Conservation (phyloP, 2,797 vertebrate genomes). For the Lates japonicus region DNA sequence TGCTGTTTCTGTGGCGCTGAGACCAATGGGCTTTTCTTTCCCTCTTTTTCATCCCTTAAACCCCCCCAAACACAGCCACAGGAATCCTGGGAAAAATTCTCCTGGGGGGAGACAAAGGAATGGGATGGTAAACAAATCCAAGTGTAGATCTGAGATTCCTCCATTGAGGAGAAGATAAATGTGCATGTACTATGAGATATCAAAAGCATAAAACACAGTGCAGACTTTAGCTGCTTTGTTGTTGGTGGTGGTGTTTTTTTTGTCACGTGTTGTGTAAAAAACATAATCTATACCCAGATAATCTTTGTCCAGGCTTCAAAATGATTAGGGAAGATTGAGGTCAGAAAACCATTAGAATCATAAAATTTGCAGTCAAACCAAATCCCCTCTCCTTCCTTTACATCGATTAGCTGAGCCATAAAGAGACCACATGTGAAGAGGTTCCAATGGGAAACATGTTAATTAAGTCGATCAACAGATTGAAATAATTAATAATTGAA, state of each 20-base stretch:
- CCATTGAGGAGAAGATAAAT: constrained; percentile 66
- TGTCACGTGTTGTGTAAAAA: constrained; percentile 72
- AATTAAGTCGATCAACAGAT: neutral
- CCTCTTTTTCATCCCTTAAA: constrained; percentile 78
- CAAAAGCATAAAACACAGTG: constrained; percentile 58
- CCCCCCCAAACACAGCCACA: constrained; percentile 73
- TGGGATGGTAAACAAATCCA: constrained; percentile 79
- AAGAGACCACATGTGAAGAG: constrained; percentile 62
- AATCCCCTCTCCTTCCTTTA: constrained; percentile 51
- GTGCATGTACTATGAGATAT: constrained; percentile 50
- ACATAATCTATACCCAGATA: constrained; percentile 81
- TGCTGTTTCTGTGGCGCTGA: constrained; percentile 80
- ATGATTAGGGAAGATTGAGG: constrained; percentile 87
- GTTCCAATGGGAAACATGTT: constrained; percentile 41
- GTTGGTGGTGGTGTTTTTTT: constrained; percentile 4
- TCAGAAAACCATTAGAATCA: constrained; percentile 87
- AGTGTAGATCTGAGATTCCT: constrained; percentile 70
- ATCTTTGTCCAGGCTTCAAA: constrained; percentile 81
- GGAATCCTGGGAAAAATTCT: constrained; percentile 81
- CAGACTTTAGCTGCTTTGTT: constrained; percentile 26
- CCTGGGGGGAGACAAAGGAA: constrained; percentile 73
- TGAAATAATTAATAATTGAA: neutral
- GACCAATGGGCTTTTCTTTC: constrained; percentile 85
- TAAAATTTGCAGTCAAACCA: constrained; percentile 69
- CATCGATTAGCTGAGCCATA: constrained; percentile 61